phyloP scores from a whole-genome alignment of 2,113 vertebrate species.

The Eublepharis macularius region DNA sequence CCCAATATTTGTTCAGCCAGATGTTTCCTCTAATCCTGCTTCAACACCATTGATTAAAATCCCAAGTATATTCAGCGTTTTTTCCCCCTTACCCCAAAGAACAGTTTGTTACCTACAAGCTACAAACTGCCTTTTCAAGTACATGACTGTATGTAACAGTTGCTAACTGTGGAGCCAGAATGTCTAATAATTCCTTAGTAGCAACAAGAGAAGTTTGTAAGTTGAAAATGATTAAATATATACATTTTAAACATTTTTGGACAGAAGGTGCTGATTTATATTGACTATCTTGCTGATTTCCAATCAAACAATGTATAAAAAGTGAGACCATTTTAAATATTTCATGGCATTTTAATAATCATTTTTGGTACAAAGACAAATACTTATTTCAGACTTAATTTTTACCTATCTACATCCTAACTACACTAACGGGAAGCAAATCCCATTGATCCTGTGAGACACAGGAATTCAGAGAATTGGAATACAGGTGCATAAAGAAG shows the following conservation, averaged over 20 bases:
- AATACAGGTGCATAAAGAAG: too few species aligned
- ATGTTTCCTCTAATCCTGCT: constrained; percentile 81
- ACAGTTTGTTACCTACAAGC: constrained; percentile 74
- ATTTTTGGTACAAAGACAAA: constrained; percentile 35
- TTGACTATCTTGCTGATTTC: constrained; percentile 39
- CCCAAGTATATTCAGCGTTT: constrained; percentile 60
- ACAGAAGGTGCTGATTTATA: background rate
- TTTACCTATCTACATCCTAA: constrained; percentile 14
- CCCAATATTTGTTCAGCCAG: constrained; percentile 87
- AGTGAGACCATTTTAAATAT: constrained; percentile 24
- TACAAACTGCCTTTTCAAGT: constrained; percentile 76
- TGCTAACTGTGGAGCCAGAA: constrained; percentile 66
- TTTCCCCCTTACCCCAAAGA: constrained; percentile 62
- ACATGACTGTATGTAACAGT: constrained; percentile 58
- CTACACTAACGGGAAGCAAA: background rate
- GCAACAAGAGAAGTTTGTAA: constrained; percentile 64
- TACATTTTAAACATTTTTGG: constrained; percentile 11
- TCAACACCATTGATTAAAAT: constrained; percentile 79
- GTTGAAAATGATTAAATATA: constrained; percentile 44
- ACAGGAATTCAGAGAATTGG: too few species aligned
- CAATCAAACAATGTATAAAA: constrained; percentile 36
- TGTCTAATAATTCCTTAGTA: constrained; percentile 71
- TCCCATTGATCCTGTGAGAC: background rate
- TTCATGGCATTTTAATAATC: background rate
- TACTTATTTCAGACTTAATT: constrained; percentile 43